Conservation (phyloP, 2,888 invertebrate genomes). For the Leptothorax acervorum region DNA sequence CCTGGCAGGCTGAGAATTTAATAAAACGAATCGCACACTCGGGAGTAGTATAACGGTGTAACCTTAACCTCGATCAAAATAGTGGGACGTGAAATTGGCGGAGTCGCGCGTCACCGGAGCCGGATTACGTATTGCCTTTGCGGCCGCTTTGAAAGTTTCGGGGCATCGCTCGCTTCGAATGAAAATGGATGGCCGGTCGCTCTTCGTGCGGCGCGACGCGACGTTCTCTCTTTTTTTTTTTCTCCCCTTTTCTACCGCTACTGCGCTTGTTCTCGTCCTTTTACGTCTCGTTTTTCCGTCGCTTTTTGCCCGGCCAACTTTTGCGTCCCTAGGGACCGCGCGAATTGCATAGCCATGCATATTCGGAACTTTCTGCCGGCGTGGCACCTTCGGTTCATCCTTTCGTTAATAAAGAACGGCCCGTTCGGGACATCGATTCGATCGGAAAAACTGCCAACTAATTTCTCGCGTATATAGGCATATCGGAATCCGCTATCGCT, state of each 20-base stretch:
- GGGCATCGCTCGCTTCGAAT: conserved; percentile 62
- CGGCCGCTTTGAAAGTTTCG: conserved; percentile 59
- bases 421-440: conserved; percentile 64
- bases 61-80: conserved; percentile 63
- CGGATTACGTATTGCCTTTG: conserved; percentile 60
- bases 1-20: conserved; percentile 46
- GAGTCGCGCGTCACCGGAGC: conserved; percentile 50
- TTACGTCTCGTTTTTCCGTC: conserved; percentile 59
- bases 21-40: conserved; percentile 49
- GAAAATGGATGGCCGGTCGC: conserved; percentile 67
- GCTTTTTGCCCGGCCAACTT: conserved; percentile 71
- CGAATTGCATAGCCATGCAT: conserved; percentile 73
- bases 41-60: conserved; percentile 43
- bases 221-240: conserved; percentile 53
- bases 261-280: conserved; percentile 61
- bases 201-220: conserved; percentile 56
- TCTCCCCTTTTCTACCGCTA: conserved; percentile 27
- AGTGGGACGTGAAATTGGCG: conserved; percentile 60
- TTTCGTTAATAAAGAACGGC: conserved; percentile 70
- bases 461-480: conserved; percentile 49
- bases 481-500: conserved; percentile 1
- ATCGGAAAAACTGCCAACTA: conserved; percentile 60
- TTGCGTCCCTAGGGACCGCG: conserved; percentile 68
- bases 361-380: conserved; percentile 70
- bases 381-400: conserved; percentile 59